Percentiles rank a stretch among this genome's conserved stretches.
These are phyloP conservation scores for Ormyrus labotus DNA, from an alignment of 2,888 invertebrate genomes.

Conservation along the genomic window DNA sequence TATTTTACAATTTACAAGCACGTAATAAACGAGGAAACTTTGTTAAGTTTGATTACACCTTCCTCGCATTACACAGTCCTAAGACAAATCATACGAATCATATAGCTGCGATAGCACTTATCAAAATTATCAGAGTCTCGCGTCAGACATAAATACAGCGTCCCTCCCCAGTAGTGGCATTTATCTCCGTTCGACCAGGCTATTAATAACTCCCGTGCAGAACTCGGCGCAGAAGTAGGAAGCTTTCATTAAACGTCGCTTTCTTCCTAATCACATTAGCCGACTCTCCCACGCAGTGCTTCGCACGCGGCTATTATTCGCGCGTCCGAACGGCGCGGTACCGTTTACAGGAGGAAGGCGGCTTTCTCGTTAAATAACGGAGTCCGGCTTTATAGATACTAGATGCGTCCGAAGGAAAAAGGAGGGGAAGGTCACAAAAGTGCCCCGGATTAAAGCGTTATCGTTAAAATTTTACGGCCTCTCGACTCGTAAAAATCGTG, in stretches of 20 bases:
- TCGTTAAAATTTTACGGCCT: slow-evolving; percentile 20
- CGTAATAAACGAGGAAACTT: no score
- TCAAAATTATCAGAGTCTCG: no score
- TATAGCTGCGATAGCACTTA: no score
- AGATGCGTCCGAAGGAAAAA: not conserved
- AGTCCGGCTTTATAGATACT: not conserved
- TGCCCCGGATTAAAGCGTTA: slow-evolving; percentile 1
- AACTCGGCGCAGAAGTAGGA: not conserved
- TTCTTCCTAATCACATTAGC: slow-evolving; percentile 29
- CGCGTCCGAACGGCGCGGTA: not conserved
- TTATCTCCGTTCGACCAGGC: no score
- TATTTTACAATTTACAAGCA: no score
- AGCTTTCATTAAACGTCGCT: slow-evolving; percentile 27
- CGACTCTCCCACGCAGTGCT: slow-evolving; percentile 20
- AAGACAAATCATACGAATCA: no score
- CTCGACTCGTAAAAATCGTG: not conserved
- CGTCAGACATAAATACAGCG: no score
- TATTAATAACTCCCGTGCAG: no score
- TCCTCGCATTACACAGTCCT: no score
- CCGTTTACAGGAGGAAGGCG: not conserved
- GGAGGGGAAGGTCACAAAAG: slow-evolving; percentile 11
- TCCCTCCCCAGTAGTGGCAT: no score
- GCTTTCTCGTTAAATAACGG: no score
- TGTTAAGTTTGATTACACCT: no score
- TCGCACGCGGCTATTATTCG: not conserved